Conservation (phyloP, 2,888 invertebrate genomes). For the Camptogramma bilineatum region DNA sequence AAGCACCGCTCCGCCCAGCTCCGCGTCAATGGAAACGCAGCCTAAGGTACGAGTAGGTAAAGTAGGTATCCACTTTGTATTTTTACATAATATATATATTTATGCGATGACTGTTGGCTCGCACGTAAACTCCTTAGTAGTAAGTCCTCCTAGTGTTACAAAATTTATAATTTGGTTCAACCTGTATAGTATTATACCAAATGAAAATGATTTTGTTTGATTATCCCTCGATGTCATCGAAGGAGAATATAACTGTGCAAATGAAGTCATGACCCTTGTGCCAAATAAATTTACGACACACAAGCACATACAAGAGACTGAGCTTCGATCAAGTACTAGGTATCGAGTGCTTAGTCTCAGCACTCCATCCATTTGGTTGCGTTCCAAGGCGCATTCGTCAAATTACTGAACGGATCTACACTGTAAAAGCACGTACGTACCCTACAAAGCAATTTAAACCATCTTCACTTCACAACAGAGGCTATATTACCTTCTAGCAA, state of each 20-base stretch:
- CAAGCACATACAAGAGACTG: constrained; percentile 18
- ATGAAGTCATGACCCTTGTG: neutral
- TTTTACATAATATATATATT: no score
- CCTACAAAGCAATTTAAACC: constrained; percentile 20
- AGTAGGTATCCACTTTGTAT: no score
- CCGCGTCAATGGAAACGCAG: no score
- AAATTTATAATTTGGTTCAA: no score
- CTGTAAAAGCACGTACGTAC: constrained; percentile 29
- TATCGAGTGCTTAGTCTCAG: constrained; percentile 39
- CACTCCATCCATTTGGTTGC: constrained; percentile 56
- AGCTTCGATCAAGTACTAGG: constrained; percentile 42
- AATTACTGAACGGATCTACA: constrained; percentile 48
- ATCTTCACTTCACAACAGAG: constrained; percentile 11
- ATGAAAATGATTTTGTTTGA: neutral
- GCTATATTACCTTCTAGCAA: constrained; percentile 8
- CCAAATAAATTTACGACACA: constrained; percentile 24
- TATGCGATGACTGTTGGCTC: no score
- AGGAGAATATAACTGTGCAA: neutral
- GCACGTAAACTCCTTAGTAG: no score
- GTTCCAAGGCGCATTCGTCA: constrained; percentile 62
- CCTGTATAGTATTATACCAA: no score
- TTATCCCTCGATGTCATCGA: neutral
- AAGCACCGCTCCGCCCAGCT: no score
- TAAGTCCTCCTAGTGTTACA: no score
- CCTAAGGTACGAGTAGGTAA: no score